Evolutionary conservation across 2,797 vertebrate species (phyloP).

Genomic region (Alcedo quadribrachys): DNA sequence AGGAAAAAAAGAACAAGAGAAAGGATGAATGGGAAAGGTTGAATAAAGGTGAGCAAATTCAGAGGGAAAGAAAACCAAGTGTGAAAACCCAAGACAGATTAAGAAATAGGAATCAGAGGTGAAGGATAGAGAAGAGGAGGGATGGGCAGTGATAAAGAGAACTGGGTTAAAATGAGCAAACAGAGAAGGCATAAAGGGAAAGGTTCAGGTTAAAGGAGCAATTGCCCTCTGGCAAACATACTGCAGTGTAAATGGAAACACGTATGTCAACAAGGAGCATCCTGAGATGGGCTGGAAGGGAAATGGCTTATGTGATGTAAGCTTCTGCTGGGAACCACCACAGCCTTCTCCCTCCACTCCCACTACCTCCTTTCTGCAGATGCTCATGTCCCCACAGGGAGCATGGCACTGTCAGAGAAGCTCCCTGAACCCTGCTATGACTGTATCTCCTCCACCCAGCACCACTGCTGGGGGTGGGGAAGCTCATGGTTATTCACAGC

Average conservation of each 20-base stretch:
- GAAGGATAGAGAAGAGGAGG: background rate
- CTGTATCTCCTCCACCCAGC: background rate
- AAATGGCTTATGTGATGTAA: background rate
- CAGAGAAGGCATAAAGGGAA: conserved; percentile 48
- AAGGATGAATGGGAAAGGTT: background rate
- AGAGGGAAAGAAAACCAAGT: background rate
- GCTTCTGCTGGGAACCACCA: background rate
- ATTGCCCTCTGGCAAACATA: conserved; percentile 64
- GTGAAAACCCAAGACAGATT: background rate
- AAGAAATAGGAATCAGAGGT: conserved; percentile 2
- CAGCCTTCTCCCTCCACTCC: background rate
- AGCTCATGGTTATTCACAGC: background rate
- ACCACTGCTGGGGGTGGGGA: background rate
- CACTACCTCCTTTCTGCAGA: background rate
- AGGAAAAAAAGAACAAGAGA: background rate
- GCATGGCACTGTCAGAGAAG: background rate
- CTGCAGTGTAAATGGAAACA: conserved; percentile 67
- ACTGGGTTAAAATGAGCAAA: conserved; percentile 59
- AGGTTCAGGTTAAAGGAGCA: conserved; percentile 51
- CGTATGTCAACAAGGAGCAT: conserved; percentile 50
- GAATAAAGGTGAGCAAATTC: background rate
- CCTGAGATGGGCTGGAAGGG: conserved; percentile 27
- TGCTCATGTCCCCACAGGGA: background rate
- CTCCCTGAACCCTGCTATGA: background rate
- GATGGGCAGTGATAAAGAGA: background rate